These are phyloP conservation scores for Oophaga pumilio DNA, from an alignment of 2,113 vertebrate genomes.

Conservation along the genomic window DNA sequence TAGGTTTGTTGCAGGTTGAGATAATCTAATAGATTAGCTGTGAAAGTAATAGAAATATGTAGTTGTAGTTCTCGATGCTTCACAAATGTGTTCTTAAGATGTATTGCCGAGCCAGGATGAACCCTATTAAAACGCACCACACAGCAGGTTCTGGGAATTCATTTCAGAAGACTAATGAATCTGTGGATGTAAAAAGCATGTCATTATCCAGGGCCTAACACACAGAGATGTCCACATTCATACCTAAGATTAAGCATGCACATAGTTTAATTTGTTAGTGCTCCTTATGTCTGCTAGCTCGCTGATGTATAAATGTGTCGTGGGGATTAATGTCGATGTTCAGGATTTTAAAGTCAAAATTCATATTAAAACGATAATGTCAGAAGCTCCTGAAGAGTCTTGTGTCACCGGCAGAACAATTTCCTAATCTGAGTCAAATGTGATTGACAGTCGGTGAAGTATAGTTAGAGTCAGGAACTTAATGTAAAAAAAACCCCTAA, in stretches of 20 bases:
- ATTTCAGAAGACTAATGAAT: slow-evolving; percentile 48
- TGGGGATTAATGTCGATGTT: not conserved
- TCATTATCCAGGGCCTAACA: slow-evolving; percentile 30
- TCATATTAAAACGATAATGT: not conserved
- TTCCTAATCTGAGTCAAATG: not conserved
- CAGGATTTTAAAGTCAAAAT: not conserved
- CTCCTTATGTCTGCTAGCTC: no score
- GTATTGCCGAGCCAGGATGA: slow-evolving; percentile 37
- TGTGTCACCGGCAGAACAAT: not conserved
- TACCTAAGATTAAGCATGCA: slow-evolving; percentile 10
- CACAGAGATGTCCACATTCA: slow-evolving; percentile 17
- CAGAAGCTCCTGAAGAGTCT: not conserved
- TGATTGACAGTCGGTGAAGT: not conserved
- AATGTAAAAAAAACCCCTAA: not conserved
- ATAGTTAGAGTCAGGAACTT: not conserved
- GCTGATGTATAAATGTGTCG: not conserved
- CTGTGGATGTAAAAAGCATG: slow-evolving; percentile 43
- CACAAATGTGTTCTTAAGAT: slow-evolving; percentile 38
- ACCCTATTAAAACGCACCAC: slow-evolving; percentile 52
- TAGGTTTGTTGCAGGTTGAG: slow-evolving; percentile 40
- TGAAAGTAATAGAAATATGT: slow-evolving; percentile 30
- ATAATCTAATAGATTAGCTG: slow-evolving; percentile 48
- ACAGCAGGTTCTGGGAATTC: not conserved
- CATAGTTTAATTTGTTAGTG: slow-evolving; percentile 16
- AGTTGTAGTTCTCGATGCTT: slow-evolving; percentile 34